A percentile compares a stretch with the other conserved stretches of the same genome.
Evolutionary conservation across 2,113 vertebrate genomes (phyloP).

Genomic region (Stomatorhinus ivindoensis): DNA sequence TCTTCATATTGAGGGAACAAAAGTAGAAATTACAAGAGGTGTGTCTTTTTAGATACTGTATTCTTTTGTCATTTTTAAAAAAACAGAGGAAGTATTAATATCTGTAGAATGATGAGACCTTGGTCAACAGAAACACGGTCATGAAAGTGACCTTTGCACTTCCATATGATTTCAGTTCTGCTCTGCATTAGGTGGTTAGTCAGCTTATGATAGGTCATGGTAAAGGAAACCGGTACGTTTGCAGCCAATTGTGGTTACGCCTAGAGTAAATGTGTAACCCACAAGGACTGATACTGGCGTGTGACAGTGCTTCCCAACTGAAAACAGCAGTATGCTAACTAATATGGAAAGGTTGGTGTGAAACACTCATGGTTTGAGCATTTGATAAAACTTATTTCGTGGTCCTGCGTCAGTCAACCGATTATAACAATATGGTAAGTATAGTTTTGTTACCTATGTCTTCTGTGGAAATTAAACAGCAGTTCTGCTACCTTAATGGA

Average conservation of each 20-base stretch:
- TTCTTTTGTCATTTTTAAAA: not conserved
- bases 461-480: conserved; percentile 18
- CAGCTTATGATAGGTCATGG: conserved; percentile 34
- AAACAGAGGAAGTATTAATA: not conserved
- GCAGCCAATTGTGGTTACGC: conserved; percentile 38
- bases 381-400: conserved; percentile 6
- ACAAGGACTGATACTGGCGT: conserved; percentile 23
- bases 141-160: conserved; percentile 53
- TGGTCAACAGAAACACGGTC: conserved; percentile 48
- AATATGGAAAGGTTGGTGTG: not conserved
- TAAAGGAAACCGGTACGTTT: conserved; percentile 20
- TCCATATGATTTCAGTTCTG: conserved; percentile 39
- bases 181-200: conserved; percentile 41
- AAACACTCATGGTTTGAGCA: conserved; percentile 11
- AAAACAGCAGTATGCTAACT: conserved; percentile 11
- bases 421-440: conserved; percentile 48
- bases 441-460: conserved; percentile 10
- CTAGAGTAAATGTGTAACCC: conserved; percentile 54
- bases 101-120: conserved; percentile 39
- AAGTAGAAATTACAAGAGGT: not conserved
- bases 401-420: conserved; percentile 14
- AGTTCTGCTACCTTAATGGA: conserved; percentile 21
- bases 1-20: not conserved
- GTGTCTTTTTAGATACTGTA: not conserved
- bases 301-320: conserved; percentile 22